These are phyloP conservation scores for Sparidentex hasta DNA, from an alignment of 2,797 vertebrate genomes.

Conservation along the genomic window DNA sequence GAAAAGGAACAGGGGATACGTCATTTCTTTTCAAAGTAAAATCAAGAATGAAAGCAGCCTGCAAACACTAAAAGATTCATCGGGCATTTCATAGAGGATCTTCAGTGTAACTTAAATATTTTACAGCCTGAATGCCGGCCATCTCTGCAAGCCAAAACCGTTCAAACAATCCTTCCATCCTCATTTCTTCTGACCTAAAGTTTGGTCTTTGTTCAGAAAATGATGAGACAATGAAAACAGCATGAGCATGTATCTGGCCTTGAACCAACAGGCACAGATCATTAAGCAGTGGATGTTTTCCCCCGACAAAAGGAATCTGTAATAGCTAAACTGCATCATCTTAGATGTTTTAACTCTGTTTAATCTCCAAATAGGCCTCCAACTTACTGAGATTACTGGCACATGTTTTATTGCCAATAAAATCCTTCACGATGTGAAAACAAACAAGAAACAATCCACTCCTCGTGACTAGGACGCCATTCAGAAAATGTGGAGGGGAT, in stretches of 20 bases:
- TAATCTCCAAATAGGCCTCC: constrained; percentile 25
- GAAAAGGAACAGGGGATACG: constrained; percentile 9
- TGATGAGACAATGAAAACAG: constrained; percentile 65
- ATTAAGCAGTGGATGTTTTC: constrained; percentile 47
- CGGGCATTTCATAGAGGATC: constrained; percentile 49
- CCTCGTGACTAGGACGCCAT: constrained; percentile 45
- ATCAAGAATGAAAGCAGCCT: constrained; percentile 22
- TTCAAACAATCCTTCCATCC: constrained; percentile 35
- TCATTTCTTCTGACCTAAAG: constrained; percentile 38
- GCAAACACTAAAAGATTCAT: constrained; percentile 66
- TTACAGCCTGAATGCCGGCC: constrained; percentile 54
- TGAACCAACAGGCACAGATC: constrained; percentile 61
- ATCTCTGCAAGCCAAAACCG: not conserved
- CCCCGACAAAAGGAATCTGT: constrained; percentile 26
- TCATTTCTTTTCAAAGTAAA: constrained; percentile 38
- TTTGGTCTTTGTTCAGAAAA: constrained; percentile 53
- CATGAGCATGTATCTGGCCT: constrained; percentile 59
- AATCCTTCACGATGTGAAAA: constrained; percentile 52
- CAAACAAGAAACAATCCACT: constrained; percentile 56
- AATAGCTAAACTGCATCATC: constrained; percentile 32
- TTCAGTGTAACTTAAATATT: constrained; percentile 61
- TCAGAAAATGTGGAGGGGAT: constrained; percentile 53
- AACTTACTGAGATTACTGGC: constrained; percentile 42
- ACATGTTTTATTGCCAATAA: constrained; percentile 58
- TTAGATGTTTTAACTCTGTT: constrained; percentile 37